Conservation (phyloP, 1,140 invertebrate species). For the Conus ventricosus region DNA sequence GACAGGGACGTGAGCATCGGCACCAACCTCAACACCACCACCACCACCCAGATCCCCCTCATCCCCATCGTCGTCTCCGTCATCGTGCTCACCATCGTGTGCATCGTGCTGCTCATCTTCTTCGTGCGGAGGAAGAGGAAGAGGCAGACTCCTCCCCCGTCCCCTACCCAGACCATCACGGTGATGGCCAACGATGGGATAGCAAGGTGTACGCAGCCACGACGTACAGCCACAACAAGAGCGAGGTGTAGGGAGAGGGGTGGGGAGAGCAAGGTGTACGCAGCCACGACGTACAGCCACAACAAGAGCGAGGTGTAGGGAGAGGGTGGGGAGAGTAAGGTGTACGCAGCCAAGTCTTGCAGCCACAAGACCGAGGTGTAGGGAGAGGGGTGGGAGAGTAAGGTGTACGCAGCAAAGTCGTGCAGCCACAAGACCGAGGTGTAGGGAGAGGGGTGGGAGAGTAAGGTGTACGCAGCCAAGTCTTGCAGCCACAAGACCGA, state of each 20-base stretch:
- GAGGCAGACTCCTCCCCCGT: slow-evolving; percentile 62
- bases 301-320: too few relatives aligned
- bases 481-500: too few relatives aligned
- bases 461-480: too few relatives aligned
- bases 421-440: too few relatives aligned
- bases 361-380: too few relatives aligned
- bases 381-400: too few relatives aligned
- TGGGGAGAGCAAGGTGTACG: too few relatives aligned
- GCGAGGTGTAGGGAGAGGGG: slow-evolving; percentile 40
- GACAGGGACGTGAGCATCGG: slow-evolving; percentile 46
- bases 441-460: too few relatives aligned
- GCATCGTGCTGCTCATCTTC: slow-evolving; percentile 58
- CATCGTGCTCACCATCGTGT: slow-evolving; percentile 55
- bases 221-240: slow-evolving; percentile 37
- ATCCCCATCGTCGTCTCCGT: slow-evolving; percentile 60
- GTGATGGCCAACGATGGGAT: slow-evolving; percentile 53
- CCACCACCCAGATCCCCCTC: slow-evolving; percentile 48
- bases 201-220: slow-evolving; percentile 16
- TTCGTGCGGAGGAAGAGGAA: slow-evolving; percentile 53
- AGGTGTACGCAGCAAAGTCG: too few relatives aligned
- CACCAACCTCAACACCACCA: slow-evolving; percentile 39
- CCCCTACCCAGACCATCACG: slow-evolving; percentile 63
- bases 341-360: too few relatives aligned
- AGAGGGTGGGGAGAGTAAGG: too few relatives aligned
- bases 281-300: too few relatives aligned